Base-by-base conservation (phyloP, 2,113 vertebrate genomes). In the Dinomys branickii region DNA sequence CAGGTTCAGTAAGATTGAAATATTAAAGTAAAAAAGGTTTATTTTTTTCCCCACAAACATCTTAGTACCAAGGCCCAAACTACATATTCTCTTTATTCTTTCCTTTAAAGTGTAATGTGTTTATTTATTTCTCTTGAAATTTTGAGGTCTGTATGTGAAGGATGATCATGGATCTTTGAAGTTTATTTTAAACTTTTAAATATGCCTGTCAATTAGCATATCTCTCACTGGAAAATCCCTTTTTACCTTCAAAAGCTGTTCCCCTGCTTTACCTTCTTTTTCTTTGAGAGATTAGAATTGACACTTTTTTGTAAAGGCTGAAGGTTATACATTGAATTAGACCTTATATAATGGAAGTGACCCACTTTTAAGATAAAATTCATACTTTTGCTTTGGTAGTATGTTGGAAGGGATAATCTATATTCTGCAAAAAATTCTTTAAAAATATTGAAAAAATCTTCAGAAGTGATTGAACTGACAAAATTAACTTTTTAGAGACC, bases 111-210 rank as follows among this genome's bases (percentile, higher is more conserved):
- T 58, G 28, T 26, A 35, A 56, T 58, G 13, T 50, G 9, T 88
- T 90, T 96, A 63, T 89, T 56, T 96, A 69, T 92, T 87, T 90
- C 35, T 52, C 50, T 93, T 50, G 50, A 84, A 92, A 71, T 69
- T 56, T 73, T 89, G 44, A 80, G 89, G 85, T 80, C 65, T 19
- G 33, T 58, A 47, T 69, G 20, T 58, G 69, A 81, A 91, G 14
- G n/a, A 56, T 71, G n/a, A 81, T 63, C 26, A 73, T 71, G 24
- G 35, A 82, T 90, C 77, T 90, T 85, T 95, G 96, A 97, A 92
- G 86, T 89, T 94, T 92, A 90, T 85, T 88, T 95, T 71, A 95
- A 71, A 85, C 92, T 89, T 87, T 86, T 69, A 78, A 92, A 90
- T 92, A 63, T 59, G 44, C 41, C 81, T 92, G 69, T 61, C 52